Evolutionary conservation across 2,797 vertebrate genomes (phyloP).

Genomic region (Simalia tracyae): DNA sequence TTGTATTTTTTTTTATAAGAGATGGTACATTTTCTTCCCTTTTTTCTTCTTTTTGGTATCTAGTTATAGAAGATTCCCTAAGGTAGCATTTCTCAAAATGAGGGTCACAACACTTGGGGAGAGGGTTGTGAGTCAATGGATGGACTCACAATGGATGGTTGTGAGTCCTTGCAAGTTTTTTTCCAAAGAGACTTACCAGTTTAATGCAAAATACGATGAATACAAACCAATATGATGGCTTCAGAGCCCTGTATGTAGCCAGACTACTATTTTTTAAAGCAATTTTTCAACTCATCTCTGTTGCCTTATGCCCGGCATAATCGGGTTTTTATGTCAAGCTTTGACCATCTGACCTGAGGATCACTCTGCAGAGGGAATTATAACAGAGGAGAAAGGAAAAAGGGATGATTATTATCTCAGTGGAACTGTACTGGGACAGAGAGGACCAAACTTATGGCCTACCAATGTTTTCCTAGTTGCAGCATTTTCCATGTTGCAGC

Average conservation of each 20-base stretch:
- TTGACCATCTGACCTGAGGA: not conserved
- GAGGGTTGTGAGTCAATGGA: not conserved
- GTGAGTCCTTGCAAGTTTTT: not conserved
- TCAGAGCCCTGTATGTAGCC: not conserved
- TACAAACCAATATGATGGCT: not conserved
- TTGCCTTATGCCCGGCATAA: not conserved
- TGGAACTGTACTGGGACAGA: too few species aligned
- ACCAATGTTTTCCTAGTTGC: too few species aligned
- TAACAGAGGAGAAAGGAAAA: not conserved
- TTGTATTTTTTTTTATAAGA: not conserved
- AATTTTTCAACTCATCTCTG: not conserved
- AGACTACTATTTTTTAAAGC: not conserved
- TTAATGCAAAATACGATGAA: not conserved
- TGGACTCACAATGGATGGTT: too few species aligned
- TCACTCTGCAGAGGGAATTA: not conserved
- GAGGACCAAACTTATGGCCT: too few species aligned
- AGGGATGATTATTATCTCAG: too few species aligned
- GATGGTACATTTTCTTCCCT: not conserved
- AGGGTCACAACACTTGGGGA: not conserved
- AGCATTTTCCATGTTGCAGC: too few species aligned
- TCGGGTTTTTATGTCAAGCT: not conserved
- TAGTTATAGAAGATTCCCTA: not conserved
- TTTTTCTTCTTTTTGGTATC: not conserved
- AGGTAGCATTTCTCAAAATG: not conserved
- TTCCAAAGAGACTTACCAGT: not conserved